Conservation (phyloP, 2,888 invertebrate species). For the Pharmacophagus antenor region DNA sequence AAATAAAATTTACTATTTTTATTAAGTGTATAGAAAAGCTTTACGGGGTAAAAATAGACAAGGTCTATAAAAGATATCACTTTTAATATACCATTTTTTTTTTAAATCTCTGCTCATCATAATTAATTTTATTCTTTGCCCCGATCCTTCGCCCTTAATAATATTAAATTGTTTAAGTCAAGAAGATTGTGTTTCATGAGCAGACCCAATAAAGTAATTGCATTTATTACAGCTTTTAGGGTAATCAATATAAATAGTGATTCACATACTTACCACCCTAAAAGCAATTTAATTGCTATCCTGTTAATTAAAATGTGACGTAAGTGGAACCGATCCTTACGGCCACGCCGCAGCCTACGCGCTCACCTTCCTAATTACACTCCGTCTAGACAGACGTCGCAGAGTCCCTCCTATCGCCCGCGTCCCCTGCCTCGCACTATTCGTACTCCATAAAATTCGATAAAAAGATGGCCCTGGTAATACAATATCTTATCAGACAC, state of each 20-base stretch:
- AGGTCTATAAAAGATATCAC: too few species aligned
- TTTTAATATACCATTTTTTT: background rate
- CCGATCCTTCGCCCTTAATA: background rate
- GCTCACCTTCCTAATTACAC: conserved; percentile 74
- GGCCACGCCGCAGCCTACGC: conserved; percentile 58
- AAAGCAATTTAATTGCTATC: conserved; percentile 47
- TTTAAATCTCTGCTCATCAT: background rate
- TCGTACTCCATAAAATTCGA: conserved; percentile 41
- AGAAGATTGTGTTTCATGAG: background rate
- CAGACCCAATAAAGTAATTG: background rate
- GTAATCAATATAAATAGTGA: conserved; percentile 4
- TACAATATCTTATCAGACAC: conserved; percentile 29
- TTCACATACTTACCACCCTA: conserved; percentile 13
- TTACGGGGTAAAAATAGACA: too few species aligned
- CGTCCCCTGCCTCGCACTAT: conserved; percentile 43
- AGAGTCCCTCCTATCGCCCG: conserved; percentile 58
- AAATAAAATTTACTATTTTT: background rate
- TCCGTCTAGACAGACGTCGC: conserved; percentile 70
- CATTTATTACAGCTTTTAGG: background rate
- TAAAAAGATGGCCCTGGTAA: conserved; percentile 35
- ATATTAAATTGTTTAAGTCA: conserved; percentile 10
- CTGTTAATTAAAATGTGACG: conserved; percentile 59
- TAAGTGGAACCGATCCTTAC: conserved; percentile 47
- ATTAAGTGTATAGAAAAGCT: too few species aligned
- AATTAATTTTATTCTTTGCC: background rate